phyloP scores from a whole-genome alignment of 2,113 vertebrate genomes.

The Misgurnus anguillicaudatus region DNA sequence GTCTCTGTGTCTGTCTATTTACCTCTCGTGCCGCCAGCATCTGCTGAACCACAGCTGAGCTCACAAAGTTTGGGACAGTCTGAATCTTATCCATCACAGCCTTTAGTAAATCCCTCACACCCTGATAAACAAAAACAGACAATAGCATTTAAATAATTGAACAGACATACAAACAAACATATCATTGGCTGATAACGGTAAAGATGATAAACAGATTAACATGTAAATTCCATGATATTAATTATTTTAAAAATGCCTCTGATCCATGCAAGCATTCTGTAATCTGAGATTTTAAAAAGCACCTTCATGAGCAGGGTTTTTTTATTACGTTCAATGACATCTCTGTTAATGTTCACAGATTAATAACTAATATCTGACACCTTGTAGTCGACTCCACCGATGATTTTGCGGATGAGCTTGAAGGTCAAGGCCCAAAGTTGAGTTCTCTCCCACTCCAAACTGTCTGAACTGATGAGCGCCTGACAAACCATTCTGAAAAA shows the following conservation, averaged over 20 bases:
- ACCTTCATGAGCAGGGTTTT: too few relatives aligned
- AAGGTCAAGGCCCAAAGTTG: slow-evolving; percentile 97
- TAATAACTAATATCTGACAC: slow-evolving; percentile 59
- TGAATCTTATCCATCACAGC: slow-evolving; percentile 94
- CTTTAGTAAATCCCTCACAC: slow-evolving; percentile 93
- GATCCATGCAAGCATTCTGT: too few relatives aligned
- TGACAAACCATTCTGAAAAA: slow-evolving; percentile 90
- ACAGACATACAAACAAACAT: neutral
- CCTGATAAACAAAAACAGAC: slow-evolving; percentile 69
- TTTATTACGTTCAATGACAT: too few relatives aligned
- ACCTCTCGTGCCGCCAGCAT: slow-evolving; percentile 94
- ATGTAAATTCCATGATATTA: too few relatives aligned
- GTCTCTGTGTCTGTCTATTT: neutral
- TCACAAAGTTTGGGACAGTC: slow-evolving; percentile 92
- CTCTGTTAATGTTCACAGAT: too few relatives aligned
- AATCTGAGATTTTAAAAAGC: too few relatives aligned
- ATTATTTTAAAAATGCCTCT: too few relatives aligned
- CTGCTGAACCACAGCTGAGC: slow-evolving; percentile 95
- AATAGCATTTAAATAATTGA: neutral
- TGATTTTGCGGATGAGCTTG: slow-evolving; percentile 93
- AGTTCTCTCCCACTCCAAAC: slow-evolving; percentile 95
- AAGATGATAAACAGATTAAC: too few relatives aligned
- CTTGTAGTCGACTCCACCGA: slow-evolving; percentile 99
- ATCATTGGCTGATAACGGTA: too few relatives aligned
- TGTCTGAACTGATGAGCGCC: slow-evolving; percentile 89